These are phyloP conservation scores for Etheostoma perlongum DNA, from an alignment of 2,797 vertebrate genomes.

Conservation along the genomic window DNA sequence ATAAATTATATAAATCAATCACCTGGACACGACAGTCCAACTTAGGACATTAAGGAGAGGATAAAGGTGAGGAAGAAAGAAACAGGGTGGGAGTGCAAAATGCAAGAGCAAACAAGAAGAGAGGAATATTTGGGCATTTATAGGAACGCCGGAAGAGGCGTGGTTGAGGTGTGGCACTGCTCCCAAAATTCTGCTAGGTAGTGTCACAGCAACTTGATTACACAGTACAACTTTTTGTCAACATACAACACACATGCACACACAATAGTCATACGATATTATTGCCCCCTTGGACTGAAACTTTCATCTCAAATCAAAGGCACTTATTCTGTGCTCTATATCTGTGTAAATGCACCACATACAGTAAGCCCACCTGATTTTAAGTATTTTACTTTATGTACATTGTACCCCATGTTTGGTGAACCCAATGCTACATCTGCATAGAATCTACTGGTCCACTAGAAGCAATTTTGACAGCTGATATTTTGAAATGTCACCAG, in stretches of 20 bases:
- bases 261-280: neutral
- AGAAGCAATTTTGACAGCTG: neutral
- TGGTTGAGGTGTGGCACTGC: no score
- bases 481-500: neutral
- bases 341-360: constrained; percentile 1
- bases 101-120: no score
- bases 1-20: no score
- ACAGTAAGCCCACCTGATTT: neutral
- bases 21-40: no score
- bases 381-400: neutral
- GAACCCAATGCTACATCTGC: neutral
- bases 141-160: no score
- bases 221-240: neutral
- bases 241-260: neutral
- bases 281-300: neutral
- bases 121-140: no score
- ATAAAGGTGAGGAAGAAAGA: no score
- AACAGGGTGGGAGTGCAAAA: no score
- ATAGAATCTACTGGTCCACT: neutral
- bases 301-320: neutral
- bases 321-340: constrained; percentile 4
- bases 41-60: no score
- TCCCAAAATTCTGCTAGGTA: no score
- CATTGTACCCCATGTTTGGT: neutral
- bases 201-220: no score